Percentiles rank a stretch among this genome's conserved stretches.
Evolutionary conservation across 2,113 vertebrate species (phyloP).

Genomic region (Dipodomys spectabilis): DNA sequence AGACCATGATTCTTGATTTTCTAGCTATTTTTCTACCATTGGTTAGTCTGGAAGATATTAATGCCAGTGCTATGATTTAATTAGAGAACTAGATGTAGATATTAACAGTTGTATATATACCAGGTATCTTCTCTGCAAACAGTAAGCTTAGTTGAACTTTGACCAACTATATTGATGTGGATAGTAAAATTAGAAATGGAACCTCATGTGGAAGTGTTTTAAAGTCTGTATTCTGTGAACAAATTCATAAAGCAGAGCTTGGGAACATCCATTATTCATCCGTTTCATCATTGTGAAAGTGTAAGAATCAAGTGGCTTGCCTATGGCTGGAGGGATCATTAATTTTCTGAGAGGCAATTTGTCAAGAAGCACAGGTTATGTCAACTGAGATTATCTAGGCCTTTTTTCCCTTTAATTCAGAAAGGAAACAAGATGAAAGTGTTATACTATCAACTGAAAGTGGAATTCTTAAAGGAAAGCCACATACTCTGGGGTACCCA

Average conservation of each 20-base stretch:
- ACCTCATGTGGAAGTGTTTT: not conserved
- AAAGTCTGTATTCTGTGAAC: not conserved
- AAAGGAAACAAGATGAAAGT: not conserved
- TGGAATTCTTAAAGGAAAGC: not conserved
- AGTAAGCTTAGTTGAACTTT: not conserved
- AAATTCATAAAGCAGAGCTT: not conserved
- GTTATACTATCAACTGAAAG: conserved; percentile 1
- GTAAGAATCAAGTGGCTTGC: not conserved
- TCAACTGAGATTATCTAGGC: too few species aligned
- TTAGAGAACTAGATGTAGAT: not conserved
- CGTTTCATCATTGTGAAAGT: not conserved
- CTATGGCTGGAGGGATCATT: not conserved
- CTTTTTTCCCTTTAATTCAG: not conserved
- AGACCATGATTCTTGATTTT: not conserved
- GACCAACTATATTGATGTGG: not conserved
- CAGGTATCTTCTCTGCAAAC: not conserved
- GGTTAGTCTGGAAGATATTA: not conserved
- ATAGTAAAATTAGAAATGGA: not conserved
- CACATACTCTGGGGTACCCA: not conserved
- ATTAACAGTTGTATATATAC: not conserved
- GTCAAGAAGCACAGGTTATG: not conserved
- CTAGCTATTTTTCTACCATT: not conserved
- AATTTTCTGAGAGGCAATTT: conserved; percentile 1
- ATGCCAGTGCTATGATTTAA: not conserved
- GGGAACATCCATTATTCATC: not conserved